Conservation (phyloP, 2,797 vertebrate genomes). For the Thalassophryne amazonica region DNA sequence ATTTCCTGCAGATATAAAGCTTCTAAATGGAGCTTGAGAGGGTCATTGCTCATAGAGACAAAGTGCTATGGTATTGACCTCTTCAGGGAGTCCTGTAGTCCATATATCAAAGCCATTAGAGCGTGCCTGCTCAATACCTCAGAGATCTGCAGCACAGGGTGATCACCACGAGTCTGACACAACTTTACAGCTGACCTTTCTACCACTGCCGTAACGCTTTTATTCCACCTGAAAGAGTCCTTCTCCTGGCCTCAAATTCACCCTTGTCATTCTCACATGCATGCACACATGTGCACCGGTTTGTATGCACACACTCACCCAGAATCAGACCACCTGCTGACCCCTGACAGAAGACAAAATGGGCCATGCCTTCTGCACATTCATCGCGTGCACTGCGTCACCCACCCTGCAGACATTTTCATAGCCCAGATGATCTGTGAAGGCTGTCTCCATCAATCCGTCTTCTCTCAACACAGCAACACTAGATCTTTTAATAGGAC, state of each 20-base stretch:
- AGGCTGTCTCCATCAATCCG: slow-evolving; percentile 11
- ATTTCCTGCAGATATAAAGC: slow-evolving; percentile 78
- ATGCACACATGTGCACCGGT: neutral
- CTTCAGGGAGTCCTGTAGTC: slow-evolving; percentile 77
- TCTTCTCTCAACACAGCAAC: neutral
- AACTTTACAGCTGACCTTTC: slow-evolving; percentile 85
- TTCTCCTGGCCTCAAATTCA: slow-evolving; percentile 55
- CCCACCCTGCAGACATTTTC: slow-evolving; percentile 15
- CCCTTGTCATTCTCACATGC: slow-evolving; percentile 24
- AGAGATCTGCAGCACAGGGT: slow-evolving; percentile 78
- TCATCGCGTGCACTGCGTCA: slow-evolving; percentile 25
- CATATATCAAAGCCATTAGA: slow-evolving; percentile 80
- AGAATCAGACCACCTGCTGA: slow-evolving; percentile 23
- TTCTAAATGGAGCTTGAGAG: slow-evolving; percentile 79
- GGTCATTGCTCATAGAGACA: slow-evolving; percentile 80
- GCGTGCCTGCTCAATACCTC: slow-evolving; percentile 79
- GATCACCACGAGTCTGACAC: slow-evolving; percentile 79
- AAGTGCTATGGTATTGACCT: slow-evolving; percentile 79
- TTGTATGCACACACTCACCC: neutral
- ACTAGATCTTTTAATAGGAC: slow-evolving; percentile 7
- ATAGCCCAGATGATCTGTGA: slow-evolving; percentile 23
- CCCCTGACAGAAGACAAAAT: slow-evolving; percentile 39
- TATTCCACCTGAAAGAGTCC: slow-evolving; percentile 72
- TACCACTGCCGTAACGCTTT: slow-evolving; percentile 72
- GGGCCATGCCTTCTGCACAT: slow-evolving; percentile 22